These are phyloP conservation scores for Acrobasis suavella DNA, from an alignment of 2,888 invertebrate species.

Conservation along the genomic window DNA sequence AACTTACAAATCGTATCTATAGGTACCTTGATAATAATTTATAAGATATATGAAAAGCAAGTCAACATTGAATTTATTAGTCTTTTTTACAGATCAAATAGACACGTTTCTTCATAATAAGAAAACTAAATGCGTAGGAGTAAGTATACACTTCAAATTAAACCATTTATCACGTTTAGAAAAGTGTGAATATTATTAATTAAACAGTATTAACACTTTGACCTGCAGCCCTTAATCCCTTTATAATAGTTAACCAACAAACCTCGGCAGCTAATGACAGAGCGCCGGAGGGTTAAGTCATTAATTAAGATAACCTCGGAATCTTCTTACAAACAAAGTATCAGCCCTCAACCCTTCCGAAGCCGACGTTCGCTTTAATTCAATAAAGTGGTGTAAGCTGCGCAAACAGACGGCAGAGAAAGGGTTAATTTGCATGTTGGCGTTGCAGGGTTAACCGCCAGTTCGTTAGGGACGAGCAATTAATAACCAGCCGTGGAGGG, in stretches of 20 bases:
- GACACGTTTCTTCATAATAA: background rate
- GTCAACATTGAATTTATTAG: background rate
- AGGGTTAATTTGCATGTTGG: conserved; percentile 81
- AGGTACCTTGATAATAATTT: background rate
- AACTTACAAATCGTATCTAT: conserved; percentile 1
- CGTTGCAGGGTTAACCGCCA: conserved; percentile 76
- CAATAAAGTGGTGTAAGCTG: conserved; percentile 78
- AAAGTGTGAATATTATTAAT: conserved; percentile 37
- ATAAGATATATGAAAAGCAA: background rate
- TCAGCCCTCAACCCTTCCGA: conserved; percentile 71
- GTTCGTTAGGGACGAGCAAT: conserved; percentile 79
- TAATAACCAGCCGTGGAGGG: conserved; percentile 57
- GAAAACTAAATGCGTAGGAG: background rate
- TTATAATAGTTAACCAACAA: conserved; percentile 57
- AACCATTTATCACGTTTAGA: background rate
- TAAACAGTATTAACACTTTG: conserved; percentile 51
- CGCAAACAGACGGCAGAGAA: conserved; percentile 71
- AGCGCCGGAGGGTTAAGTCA: conserved; percentile 61
- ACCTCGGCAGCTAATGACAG: conserved; percentile 68
- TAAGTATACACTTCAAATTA: no score
- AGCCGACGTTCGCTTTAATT: conserved; percentile 67
- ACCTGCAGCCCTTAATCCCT: conserved; percentile 57
- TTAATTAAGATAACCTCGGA: conserved; percentile 70
- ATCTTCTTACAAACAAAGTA: conserved; percentile 75
- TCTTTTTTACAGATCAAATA: background rate